Conservation (phyloP, 2,113 vertebrate genomes). For the Naja naja region DNA sequence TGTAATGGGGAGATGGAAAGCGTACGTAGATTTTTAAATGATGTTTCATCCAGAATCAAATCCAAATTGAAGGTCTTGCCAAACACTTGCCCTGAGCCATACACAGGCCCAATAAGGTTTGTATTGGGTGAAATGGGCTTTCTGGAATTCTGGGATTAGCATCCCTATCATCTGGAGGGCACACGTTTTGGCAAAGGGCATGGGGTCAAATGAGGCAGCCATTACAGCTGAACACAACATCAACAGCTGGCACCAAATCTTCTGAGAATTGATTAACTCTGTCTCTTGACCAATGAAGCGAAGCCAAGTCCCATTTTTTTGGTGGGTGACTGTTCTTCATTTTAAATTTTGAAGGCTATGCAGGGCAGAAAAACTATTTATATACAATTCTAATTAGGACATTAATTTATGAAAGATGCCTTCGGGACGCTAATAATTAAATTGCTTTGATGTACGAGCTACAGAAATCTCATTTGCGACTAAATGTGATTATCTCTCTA, state of each 20-base stretch:
- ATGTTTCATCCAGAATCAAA: not conserved
- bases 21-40: not conserved
- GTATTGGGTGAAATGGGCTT: not conserved
- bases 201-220: not conserved
- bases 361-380: conserved; percentile 17
- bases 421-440: conserved; percentile 27
- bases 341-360: not conserved
- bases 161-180: not conserved
- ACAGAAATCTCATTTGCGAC: conserved; percentile 31
- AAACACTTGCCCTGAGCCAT: not conserved
- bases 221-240: not conserved
- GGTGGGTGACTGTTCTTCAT: not conserved
- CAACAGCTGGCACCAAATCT: not conserved
- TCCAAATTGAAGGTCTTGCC: not conserved
- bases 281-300: not conserved
- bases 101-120: not conserved
- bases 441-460: conserved; percentile 40
- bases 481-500: conserved; percentile 16
- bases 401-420: conserved; percentile 41
- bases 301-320: not conserved
- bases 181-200: not conserved
- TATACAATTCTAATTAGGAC: conserved; percentile 8
- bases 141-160: not conserved
- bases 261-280: not conserved
- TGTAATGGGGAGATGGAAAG: not conserved